Evolutionary conservation across 2,888 invertebrate genomes (phyloP).

Genomic region (Pristionchus fissidentatus): DNA sequence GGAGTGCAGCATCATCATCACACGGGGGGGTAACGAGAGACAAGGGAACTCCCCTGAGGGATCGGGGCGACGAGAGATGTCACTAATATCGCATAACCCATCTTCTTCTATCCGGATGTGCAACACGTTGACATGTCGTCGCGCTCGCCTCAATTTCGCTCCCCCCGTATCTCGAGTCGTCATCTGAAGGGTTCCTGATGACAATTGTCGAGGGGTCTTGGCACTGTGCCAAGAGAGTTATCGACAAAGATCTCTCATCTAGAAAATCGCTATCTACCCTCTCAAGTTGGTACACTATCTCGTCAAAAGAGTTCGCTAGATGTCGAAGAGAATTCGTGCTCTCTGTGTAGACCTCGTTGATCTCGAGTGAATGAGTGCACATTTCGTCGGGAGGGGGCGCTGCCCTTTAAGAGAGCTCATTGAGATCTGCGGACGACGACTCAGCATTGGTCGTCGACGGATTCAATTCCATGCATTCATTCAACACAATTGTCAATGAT

Average conservation of each 20-base stretch:
- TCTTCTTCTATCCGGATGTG: background rate
- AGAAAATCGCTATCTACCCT: too few relatives aligned
- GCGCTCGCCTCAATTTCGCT: slow-evolving; percentile 15
- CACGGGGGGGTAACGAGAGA: too few relatives aligned
- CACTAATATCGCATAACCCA: slow-evolving; percentile 15
- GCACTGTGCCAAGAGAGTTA: too few relatives aligned
- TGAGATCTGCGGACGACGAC: too few relatives aligned
- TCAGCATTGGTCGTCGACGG: background rate
- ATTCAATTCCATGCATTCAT: slow-evolving; percentile 32
- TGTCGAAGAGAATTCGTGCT: too few relatives aligned
- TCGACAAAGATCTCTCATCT: too few relatives aligned
- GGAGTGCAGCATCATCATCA: too few relatives aligned
- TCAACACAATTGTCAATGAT: slow-evolving; percentile 41
- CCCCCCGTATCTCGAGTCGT: background rate
- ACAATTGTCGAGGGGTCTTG: too few relatives aligned
- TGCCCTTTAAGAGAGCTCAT: slow-evolving; percentile 34
- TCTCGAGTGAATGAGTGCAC: background rate
- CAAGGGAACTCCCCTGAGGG: slow-evolving; percentile 19
- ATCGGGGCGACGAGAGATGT: too few relatives aligned
- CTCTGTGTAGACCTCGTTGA: background rate
- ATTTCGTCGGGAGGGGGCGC: background rate
- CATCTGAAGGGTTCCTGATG: background rate
- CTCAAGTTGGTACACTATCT: too few relatives aligned
- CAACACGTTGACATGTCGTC: slow-evolving; percentile 16
- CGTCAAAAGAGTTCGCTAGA: too few relatives aligned